Evolutionary conservation across 1,140 invertebrate species (phyloP).

Genomic region (Drosophila bipectinata): DNA sequence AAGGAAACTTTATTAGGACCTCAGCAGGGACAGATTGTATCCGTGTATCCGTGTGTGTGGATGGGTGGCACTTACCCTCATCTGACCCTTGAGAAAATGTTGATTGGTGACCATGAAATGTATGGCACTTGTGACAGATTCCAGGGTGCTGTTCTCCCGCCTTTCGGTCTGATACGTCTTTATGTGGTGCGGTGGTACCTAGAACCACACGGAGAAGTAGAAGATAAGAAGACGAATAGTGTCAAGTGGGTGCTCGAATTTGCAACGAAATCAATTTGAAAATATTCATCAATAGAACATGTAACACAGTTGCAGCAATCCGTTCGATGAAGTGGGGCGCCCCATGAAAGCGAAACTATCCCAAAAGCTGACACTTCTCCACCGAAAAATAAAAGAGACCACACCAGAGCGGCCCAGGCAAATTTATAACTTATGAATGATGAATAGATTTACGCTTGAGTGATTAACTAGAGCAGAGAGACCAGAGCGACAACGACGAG

Average conservation of each 20-base stretch:
- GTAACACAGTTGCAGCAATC: conserved; percentile 32
- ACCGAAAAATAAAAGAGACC: conserved; percentile 62
- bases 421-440: conserved; percentile 83
- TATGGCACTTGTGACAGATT: conserved; percentile 83
- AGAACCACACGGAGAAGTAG: conserved; percentile 11
- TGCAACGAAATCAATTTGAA: conserved; percentile 65
- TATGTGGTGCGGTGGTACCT: conserved; percentile 81
- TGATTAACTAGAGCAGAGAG: conserved; percentile 77
- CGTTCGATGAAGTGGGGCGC: conserved; percentile 39
- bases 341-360: conserved; percentile 39
- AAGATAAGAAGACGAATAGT: conserved; percentile 27
- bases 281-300: conserved; percentile 58
- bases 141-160: conserved; percentile 74
- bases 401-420: conserved; percentile 58
- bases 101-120: conserved; percentile 85
- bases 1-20: conserved; percentile 20
- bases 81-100: conserved; percentile 85
- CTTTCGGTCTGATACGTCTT: conserved; percentile 79
- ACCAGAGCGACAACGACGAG: background rate
- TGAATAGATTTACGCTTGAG: conserved; percentile 83
- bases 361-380: conserved; percentile 40
- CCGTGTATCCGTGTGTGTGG: background rate
- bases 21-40: background rate
- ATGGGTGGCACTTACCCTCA: conserved; percentile 81
- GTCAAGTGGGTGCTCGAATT: conserved; percentile 57